Conservation (phyloP, 2,113 vertebrate species). For the Cyprinus carpio region DNA sequence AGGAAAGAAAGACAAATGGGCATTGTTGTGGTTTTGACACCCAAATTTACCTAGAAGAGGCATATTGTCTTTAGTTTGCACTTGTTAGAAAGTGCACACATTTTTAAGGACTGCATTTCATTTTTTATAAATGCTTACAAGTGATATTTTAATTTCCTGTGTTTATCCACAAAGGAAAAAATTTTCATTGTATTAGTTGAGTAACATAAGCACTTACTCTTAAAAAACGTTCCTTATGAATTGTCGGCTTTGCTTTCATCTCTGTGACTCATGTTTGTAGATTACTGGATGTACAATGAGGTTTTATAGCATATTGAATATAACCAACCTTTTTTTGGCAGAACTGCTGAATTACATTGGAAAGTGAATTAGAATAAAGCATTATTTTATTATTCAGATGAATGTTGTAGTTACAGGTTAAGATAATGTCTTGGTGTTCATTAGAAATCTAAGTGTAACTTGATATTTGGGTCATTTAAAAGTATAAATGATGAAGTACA, state of each 20-base stretch:
- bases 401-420: background rate
- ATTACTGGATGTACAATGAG: conserved; percentile 28
- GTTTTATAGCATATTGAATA: conserved; percentile 13
- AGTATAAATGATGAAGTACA: conserved; percentile 32
- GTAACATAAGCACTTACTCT: conserved; percentile 39
- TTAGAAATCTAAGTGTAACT: conserved; percentile 16
- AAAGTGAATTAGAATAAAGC: background rate
- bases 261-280: background rate
- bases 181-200: conserved; percentile 1
- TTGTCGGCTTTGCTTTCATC: conserved; percentile 1
- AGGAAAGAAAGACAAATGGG: background rate
- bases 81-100: conserved; percentile 25
- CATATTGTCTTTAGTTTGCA: conserved; percentile 51
- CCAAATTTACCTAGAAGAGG: conserved; percentile 58
- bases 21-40: conserved; percentile 68
- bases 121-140: conserved; percentile 3
- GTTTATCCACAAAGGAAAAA: conserved; percentile 14
- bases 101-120: conserved; percentile 19
- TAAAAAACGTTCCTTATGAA: background rate
- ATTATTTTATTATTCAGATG: background rate
- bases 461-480: conserved; percentile 42
- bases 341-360: background rate
- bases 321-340: background rate
- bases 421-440: conserved; percentile 7
- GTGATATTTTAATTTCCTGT: conserved; percentile 16